Evolutionary conservation across 2,888 invertebrate genomes (phyloP).

Genomic region (Endomychus coccineus): DNA sequence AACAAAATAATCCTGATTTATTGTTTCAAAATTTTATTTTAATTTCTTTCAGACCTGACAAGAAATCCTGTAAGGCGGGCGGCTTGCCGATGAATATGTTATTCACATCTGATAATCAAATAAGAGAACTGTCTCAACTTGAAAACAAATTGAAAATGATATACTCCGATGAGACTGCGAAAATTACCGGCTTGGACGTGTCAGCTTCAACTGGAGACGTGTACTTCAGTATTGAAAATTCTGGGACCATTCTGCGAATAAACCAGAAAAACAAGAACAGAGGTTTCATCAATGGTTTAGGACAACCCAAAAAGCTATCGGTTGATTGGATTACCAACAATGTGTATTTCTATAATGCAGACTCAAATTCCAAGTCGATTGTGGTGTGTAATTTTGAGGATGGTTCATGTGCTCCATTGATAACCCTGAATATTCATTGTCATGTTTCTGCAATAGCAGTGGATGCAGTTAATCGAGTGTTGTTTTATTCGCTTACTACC

Average conservation of each 20-base stretch:
- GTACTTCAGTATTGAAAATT: constrained; percentile 47
- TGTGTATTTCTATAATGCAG: constrained; percentile 54
- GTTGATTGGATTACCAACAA: constrained; percentile 71
- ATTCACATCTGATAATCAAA: constrained; percentile 50
- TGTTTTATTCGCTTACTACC: constrained; percentile 53
- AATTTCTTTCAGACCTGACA: constrained; percentile 47
- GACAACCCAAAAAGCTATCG: constrained; percentile 51
- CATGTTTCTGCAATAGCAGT: constrained; percentile 55
- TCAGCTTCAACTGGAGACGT: constrained; percentile 41
- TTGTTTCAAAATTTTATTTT: too few relatives aligned
- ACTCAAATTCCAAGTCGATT: constrained; percentile 31
- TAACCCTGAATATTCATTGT: constrained; percentile 45
- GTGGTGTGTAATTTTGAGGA: constrained; percentile 37
- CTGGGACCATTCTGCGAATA: constrained; percentile 41
- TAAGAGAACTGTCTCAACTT: constrained; percentile 46
- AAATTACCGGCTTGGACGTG: constrained; percentile 51
- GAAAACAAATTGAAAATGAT: constrained; percentile 37
- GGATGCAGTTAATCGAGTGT: constrained; percentile 52
- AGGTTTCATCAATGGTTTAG: constrained; percentile 41
- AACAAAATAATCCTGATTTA: not conserved
- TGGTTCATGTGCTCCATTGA: constrained; percentile 39
- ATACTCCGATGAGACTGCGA: constrained; percentile 43
- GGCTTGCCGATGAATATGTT: constrained; percentile 50
- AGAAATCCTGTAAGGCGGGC: constrained; percentile 59
- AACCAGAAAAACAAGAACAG: constrained; percentile 39